A percentile compares a stretch with the other conserved stretches of the same genome.
Conservation (phyloP, 2,113 vertebrate genomes). For the Australoheros scitulus region DNA sequence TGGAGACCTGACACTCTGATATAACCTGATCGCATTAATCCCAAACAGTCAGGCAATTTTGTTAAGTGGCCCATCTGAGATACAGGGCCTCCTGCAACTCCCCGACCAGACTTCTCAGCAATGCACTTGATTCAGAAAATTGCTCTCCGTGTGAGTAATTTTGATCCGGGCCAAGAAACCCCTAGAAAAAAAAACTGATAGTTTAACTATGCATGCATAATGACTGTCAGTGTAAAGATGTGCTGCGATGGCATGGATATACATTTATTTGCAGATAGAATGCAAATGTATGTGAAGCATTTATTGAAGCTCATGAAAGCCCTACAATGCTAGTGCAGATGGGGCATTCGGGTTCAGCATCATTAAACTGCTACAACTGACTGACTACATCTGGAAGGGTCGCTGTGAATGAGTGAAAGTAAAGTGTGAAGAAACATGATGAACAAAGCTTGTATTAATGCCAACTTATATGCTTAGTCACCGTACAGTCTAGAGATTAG, state of each 20-base stretch:
- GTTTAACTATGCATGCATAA: background rate
- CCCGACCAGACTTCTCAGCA: slow-evolving; percentile 24
- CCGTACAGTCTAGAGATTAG: slow-evolving; percentile 48
- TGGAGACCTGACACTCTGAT: slow-evolving; percentile 27
- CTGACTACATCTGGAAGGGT: background rate
- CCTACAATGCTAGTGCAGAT: background rate
- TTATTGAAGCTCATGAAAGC: background rate
- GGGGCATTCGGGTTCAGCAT: background rate
- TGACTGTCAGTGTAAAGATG: background rate
- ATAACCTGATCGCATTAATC: slow-evolving; percentile 49
- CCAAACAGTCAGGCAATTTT: slow-evolving; percentile 48
- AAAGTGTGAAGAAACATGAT: slow-evolving; percentile 29
- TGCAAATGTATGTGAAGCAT: background rate
- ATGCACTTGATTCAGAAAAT: background rate
- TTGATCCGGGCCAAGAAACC: slow-evolving; percentile 14
- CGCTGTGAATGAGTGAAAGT: slow-evolving; percentile 3
- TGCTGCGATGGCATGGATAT: background rate
- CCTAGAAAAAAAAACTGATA: slow-evolving; percentile 15
- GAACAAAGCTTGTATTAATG: slow-evolving; percentile 44
- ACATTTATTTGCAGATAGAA: slow-evolving; percentile 7
- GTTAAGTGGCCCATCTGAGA: slow-evolving; percentile 52
- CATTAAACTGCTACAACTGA: slow-evolving; percentile 4
- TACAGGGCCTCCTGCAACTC: slow-evolving; percentile 57
- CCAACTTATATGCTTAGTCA: slow-evolving; percentile 52
- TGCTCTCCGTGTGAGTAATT: slow-evolving; percentile 9